Conservation (phyloP, 2,797 vertebrate species). For the Echeneis naucrates region DNA sequence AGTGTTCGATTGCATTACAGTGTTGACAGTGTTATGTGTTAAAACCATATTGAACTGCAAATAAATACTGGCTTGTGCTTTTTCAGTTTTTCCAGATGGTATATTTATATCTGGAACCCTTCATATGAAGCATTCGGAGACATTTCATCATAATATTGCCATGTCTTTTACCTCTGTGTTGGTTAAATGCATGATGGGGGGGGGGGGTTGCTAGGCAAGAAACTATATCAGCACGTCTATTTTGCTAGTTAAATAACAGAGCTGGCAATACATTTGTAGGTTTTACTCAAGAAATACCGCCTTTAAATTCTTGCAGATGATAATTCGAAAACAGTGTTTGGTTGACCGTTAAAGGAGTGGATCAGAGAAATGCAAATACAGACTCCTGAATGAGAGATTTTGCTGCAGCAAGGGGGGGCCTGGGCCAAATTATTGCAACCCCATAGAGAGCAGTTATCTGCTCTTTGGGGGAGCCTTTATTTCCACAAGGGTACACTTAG, state of each 20-base stretch:
- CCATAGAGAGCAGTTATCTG: constrained; percentile 27
- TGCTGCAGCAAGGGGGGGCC: background rate
- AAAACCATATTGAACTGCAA: constrained; percentile 17
- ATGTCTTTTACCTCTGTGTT: constrained; percentile 48
- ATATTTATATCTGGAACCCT: constrained; percentile 48
- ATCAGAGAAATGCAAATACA: background rate
- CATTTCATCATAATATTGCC: constrained; percentile 41
- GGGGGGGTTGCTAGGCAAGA: constrained; percentile 22
- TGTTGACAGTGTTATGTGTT: background rate
- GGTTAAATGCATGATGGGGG: constrained; percentile 18
- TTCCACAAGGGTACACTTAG: constrained; percentile 48
- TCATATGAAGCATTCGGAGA: constrained; percentile 35
- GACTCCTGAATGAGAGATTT: constrained; percentile 2
- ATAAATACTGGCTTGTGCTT: background rate
- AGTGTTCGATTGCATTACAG: no score
- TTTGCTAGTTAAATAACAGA: constrained; percentile 14
- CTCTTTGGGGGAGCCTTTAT: constrained; percentile 41
- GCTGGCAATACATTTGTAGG: constrained; percentile 2
- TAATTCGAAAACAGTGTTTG: background rate
- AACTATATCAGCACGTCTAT: constrained; percentile 41
- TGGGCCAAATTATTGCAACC: constrained; percentile 27
- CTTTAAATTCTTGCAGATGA: background rate
- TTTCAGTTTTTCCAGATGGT: constrained; percentile 4
- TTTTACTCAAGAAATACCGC: background rate
- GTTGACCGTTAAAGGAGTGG: background rate